A percentile compares a stretch with the other conserved stretches of the same genome.
Evolutionary conservation across 2,888 invertebrate genomes (phyloP).

Genomic region (Ochlodes sylvanus): DNA sequence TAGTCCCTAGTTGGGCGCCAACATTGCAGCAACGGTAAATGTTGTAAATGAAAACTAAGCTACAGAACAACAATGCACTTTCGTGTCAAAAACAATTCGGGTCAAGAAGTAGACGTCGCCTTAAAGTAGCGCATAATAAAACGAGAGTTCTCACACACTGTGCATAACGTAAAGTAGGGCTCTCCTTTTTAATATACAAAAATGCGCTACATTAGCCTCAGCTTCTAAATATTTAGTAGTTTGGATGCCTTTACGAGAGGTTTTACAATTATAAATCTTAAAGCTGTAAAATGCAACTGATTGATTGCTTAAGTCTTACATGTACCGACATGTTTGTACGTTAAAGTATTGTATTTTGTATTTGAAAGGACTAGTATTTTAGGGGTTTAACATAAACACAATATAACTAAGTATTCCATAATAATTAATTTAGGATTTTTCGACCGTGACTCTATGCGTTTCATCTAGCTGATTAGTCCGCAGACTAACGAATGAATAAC

Average conservation of each 20-base stretch:
- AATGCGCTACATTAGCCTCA: slow-evolving; percentile 6
- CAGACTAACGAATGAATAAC: too few species aligned
- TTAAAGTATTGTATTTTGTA: too few species aligned
- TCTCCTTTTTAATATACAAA: slow-evolving; percentile 25
- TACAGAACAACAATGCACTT: slow-evolving; percentile 5
- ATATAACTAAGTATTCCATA: too few species aligned
- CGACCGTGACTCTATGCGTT: too few species aligned
- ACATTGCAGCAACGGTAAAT: background rate
- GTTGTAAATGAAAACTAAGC: background rate
- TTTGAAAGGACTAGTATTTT: too few species aligned
- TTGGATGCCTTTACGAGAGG: background rate
- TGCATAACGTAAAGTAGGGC: slow-evolving; percentile 29
- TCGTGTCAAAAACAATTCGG: slow-evolving; percentile 25
- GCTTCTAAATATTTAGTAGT: background rate
- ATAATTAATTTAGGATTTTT: too few species aligned
- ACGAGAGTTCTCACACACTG: slow-evolving; percentile 23
- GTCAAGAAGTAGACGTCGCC: slow-evolving; percentile 24
- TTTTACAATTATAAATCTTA: too few species aligned
- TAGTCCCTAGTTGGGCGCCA: background rate
- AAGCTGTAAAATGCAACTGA: too few species aligned
- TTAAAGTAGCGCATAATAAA: slow-evolving; percentile 28
- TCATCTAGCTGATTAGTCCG: too few species aligned
- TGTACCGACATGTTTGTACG: too few species aligned
- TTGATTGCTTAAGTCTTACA: too few species aligned
- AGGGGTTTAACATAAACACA: too few species aligned